Evolutionary conservation across 2,888 invertebrate genomes (phyloP).

Genomic region (Hypomecis atomaria): DNA sequence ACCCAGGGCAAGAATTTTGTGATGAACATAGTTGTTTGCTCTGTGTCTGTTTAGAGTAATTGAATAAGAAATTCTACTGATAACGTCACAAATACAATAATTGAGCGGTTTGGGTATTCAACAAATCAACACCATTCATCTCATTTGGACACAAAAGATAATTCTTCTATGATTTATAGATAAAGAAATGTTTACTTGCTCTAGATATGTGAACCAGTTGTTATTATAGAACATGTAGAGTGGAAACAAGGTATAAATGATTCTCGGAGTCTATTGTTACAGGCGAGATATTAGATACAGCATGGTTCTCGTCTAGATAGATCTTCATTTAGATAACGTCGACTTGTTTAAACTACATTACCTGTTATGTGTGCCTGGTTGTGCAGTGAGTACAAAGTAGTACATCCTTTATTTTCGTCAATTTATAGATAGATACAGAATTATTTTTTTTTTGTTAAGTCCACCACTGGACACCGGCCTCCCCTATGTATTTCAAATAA

Average conservation of each 20-base stretch:
- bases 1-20: no score
- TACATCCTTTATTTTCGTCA: no score
- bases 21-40: no score
- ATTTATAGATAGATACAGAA: no score
- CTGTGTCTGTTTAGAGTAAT: no score
- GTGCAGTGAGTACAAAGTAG: no score
- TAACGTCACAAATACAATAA: neutral
- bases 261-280: slow-evolving; percentile 7
- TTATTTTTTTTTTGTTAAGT: no score
- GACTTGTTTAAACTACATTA: neutral
- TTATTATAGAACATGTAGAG: slow-evolving; percentile 33
- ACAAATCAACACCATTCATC: slow-evolving; percentile 16
- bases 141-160: slow-evolving; percentile 33
- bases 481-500: no score
- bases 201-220: slow-evolving; percentile 47
- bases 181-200: slow-evolving; percentile 48
- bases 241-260: slow-evolving; percentile 36
- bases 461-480: no score
- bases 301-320: neutral
- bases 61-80: neutral
- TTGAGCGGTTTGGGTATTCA: slow-evolving; percentile 9
- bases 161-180: slow-evolving; percentile 33
- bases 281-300: neutral
- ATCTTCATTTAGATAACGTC: neutral
- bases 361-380: neutral